Base-by-base conservation (phyloP, 2,888 invertebrate genomes). In the Tipula unca region DNA sequence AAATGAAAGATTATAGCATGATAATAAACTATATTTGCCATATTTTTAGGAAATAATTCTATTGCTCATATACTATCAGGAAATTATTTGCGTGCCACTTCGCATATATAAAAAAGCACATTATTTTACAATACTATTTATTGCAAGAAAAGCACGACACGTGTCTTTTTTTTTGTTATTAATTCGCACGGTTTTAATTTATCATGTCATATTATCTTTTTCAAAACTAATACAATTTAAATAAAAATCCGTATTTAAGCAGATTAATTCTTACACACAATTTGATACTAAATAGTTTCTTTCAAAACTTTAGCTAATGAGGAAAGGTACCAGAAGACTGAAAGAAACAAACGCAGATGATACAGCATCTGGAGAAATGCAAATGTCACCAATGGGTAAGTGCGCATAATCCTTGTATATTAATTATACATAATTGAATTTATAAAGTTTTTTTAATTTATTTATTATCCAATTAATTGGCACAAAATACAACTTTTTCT, bases 291-390 rank as follows among this genome's bases (percentile, higher is more conserved):
- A 83, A 29, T 83, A 25, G 8, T 25, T 10, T 20, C 10, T 69
- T 69, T 69, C 3, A 10, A 17, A 29, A 85, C 29, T 32, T 25
- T 48, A 85, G 85, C 29, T 85, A 32, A 85, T 85, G 85, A 48
- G 85, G 32, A 85, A 29, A 14, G 54, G 85, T 25, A 85, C 85
- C 5, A 48, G 20, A 85, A 48, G 85, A 85, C 32, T 85, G 29
- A 48, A 8, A 48, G 20, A 54, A 29, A 4, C 35, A 32, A 54
- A 54, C 0, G 3, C 3, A 5, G 35, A 84, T 6, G 36, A 84
- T 2, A 36, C 48, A 29, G 32, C 48, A 8, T 29, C 85, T 2
- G 42, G 35, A 14, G 85, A 36, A n/a, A 85, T 85, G 14, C 48
- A 17, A 29, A 48, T 85, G 48, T n/a, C 48, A 5, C 5, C 29